Evolutionary conservation across 2,797 vertebrate species (phyloP), one percentile per base, ranked within the genome.

Genomic region (Megaceryle alcyon): DNA sequence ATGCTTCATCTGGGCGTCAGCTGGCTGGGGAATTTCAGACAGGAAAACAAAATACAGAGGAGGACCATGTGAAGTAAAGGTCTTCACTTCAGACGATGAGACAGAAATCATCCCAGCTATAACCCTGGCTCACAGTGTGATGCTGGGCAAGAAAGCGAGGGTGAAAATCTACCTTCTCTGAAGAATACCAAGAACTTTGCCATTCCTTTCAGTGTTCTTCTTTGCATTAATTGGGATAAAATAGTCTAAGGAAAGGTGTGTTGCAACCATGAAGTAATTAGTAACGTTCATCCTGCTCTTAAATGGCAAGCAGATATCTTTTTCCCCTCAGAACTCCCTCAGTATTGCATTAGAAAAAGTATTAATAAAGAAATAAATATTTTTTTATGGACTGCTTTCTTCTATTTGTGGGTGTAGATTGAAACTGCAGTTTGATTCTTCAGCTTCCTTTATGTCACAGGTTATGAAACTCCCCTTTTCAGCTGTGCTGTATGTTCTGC

Each of bases 1-100:
- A 43, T 87, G 88, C 82, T 26, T 64, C 69, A 43, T 48, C 71
- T 23, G 77, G 91, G 92, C 18, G 48, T 83, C 12, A 54, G 82
- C 82, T 43, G 64, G 5, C 71, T 33, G 59, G 18, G 35, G 29
- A 48, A 48, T 49, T 48, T 29, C 3, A 9, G 35, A 16, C 49
- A 57, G 68, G 68, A 70, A 81, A 41, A 54, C 20, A 72, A 35
- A 0, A 31, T 0, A 22, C 11, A 83, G 23, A 70, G 59, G 17
- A 65, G 37, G 7, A 75, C 18, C 15, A 4, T 0, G 20, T 3
- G 48, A 10, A n/a, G 35, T 3, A 43, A 33, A 66, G 73, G 51
- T 75, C 86, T 79, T 68, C 43, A 9, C 12, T 76, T 23, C 3
- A 31, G 14, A 14, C 14, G 18, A 43, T 68, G 63, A 82, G 35